phyloP scores from a whole-genome alignment of 1,140 invertebrate species.

The Plodia interpunctella region DNA sequence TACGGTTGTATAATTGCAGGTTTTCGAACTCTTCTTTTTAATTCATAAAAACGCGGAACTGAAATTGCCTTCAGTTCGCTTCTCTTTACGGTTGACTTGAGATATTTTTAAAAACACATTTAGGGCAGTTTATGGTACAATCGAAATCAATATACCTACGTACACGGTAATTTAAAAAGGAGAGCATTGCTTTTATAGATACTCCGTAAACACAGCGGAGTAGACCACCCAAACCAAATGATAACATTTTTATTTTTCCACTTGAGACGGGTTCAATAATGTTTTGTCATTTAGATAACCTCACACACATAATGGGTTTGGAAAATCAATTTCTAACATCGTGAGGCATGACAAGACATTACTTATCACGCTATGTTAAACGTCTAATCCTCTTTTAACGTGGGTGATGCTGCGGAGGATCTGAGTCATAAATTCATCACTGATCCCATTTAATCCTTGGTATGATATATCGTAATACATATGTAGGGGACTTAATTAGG shows the following conservation, averaged over 20 bases:
- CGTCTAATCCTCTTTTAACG: conserved; percentile 13
- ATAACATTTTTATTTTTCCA: background rate
- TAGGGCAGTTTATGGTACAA: no score
- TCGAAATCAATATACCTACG: no score
- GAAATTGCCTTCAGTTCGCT: background rate
- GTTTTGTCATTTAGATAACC: conserved; percentile 10
- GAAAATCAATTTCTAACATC: conserved; percentile 6
- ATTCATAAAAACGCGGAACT: background rate
- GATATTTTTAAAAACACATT: no score
- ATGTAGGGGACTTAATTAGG: background rate
- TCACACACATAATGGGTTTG: conserved; percentile 2
- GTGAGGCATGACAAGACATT: conserved; percentile 13
- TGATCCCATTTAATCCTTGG: conserved; percentile 25
- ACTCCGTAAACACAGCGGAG: background rate
- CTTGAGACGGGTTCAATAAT: conserved; percentile 8
- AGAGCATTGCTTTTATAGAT: no score
- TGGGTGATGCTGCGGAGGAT: background rate
- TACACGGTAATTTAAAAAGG: no score
- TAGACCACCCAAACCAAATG: conserved; percentile 8
- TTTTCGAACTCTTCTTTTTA: background rate
- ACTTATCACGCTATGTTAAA: conserved; percentile 12
- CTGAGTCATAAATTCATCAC: conserved; percentile 19
- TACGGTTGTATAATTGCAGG: background rate
- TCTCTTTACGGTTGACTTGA: no score
- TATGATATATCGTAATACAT: conserved; percentile 10